Evolutionary conservation across 2,797 vertebrate species (phyloP).

Genomic region (Chaetodon trifasciatus): DNA sequence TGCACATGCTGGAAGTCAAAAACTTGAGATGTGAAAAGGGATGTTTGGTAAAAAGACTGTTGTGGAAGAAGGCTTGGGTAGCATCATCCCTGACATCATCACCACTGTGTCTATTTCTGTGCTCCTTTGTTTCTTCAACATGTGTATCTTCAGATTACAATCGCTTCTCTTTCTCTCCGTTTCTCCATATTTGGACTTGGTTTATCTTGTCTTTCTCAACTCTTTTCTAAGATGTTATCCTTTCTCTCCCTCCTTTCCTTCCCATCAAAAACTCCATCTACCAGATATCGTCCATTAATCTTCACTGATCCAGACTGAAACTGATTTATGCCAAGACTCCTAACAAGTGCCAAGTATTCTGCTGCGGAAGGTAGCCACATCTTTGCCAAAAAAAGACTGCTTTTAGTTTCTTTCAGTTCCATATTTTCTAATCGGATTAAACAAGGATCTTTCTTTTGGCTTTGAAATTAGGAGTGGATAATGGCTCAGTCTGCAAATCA

Average conservation of each 20-base stretch:
- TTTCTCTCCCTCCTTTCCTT: conserved; percentile 21
- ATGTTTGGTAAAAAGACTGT: conserved; percentile 14
- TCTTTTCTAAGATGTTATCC: conserved; percentile 40
- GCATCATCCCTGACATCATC: conserved; percentile 58
- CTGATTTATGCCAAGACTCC: conserved; percentile 37
- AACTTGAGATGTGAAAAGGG: background rate
- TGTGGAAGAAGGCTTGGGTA: background rate
- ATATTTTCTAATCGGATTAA: conserved; percentile 18
- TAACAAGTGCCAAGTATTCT: conserved; percentile 38
- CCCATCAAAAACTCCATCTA: conserved; percentile 27
- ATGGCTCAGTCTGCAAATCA: background rate
- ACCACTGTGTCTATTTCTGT: conserved; percentile 55
- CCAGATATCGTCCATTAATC: conserved; percentile 53
- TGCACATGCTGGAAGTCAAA: conserved; percentile 14
- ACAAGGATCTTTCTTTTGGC: background rate
- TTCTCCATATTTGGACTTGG: conserved; percentile 72
- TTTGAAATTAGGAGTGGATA: conserved; percentile 15
- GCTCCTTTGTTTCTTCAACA: conserved; percentile 55
- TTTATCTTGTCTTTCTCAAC: conserved; percentile 57
- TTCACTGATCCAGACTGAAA: conserved; percentile 44
- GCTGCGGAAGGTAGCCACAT: background rate
- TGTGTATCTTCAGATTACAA: conserved; percentile 44
- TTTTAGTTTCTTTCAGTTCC: background rate
- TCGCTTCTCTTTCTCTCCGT: conserved; percentile 40
- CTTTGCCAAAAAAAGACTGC: conserved; percentile 20